phyloP scores from a whole-genome alignment of 2,113 vertebrate species.

The Engraulis encrasicolus region DNA sequence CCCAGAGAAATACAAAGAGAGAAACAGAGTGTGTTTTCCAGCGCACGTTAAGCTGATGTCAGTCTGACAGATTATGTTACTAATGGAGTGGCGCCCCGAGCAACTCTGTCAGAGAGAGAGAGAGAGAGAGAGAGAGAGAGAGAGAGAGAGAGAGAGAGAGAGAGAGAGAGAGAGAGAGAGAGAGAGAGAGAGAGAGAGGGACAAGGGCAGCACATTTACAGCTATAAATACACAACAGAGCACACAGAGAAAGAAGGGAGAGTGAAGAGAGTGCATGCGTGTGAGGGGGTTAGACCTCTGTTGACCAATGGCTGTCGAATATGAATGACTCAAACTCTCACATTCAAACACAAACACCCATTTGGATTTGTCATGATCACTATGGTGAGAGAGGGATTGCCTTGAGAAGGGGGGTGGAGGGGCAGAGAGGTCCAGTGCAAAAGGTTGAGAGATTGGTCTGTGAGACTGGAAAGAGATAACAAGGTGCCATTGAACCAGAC shows the following conservation, averaged over 20 bases:
- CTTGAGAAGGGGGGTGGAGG: not conserved
- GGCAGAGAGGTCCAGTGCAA: not conserved
- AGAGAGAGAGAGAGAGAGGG: not conserved
- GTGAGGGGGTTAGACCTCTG: not conserved
- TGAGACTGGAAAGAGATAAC: not conserved
- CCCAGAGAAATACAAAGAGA: slow-evolving; percentile 13
- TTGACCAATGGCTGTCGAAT: not conserved
- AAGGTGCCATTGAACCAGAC: not conserved
- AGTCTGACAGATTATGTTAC: slow-evolving; percentile 22
- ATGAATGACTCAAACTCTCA: not conserved
- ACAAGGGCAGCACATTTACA: not conserved
- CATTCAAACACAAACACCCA: not conserved
- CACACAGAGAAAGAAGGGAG: not conserved
- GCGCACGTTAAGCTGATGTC: slow-evolving; percentile 12
- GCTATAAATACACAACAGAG: not conserved
- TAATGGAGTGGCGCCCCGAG: not conserved
- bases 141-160: not conserved
- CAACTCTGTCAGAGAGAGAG: not conserved
- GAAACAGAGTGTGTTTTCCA: not conserved
- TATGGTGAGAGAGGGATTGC: not conserved
- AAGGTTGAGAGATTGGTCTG: not conserved
- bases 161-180: not conserved
- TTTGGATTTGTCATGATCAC: not conserved
- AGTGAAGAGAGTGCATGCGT: too few relatives aligned
- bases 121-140: not conserved